Evolutionary conservation across 2,113 vertebrate species (phyloP).

Genomic region (Nycticebus coucang): DNA sequence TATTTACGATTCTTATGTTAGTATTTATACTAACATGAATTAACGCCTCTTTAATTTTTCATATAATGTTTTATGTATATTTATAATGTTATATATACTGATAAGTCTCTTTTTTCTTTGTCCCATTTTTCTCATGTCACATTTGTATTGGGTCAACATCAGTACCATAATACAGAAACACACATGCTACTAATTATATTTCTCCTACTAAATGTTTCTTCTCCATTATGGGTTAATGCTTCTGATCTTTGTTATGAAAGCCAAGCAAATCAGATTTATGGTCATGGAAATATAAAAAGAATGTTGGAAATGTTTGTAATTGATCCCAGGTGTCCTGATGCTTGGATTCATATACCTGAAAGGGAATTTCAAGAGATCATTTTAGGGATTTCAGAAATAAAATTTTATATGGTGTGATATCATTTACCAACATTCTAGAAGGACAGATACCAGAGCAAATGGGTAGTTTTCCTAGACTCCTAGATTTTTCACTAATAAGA

Average conservation of each 20-base stretch:
- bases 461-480: background rate
- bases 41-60: conserved; percentile 34
- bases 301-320: conserved; percentile 60
- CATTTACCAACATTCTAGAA: conserved; percentile 58
- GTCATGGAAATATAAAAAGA: conserved; percentile 56
- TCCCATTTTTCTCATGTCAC: background rate
- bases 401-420: conserved; percentile 50
- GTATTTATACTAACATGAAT: conserved; percentile 16
- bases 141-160: background rate
- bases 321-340: conserved; percentile 53
- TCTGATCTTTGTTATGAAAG: conserved; percentile 54
- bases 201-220: conserved; percentile 15
- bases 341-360: conserved; percentile 56
- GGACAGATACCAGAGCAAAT: conserved; percentile 54
- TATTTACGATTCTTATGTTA: background rate
- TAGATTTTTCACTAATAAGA: background rate
- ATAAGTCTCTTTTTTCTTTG: background rate
- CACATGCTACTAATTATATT: conserved; percentile 24
- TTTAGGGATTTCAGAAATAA: conserved; percentile 39
- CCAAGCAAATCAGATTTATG: conserved; percentile 61
- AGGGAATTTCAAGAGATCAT: conserved; percentile 54
- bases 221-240: conserved; percentile 38
- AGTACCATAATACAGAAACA: background rate
- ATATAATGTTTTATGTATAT: background rate
- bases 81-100: background rate